Percentiles rank a stretch among this genome's conserved stretches.
Conservation (phyloP, 2,888 invertebrate species). For the Schizotus pectinicornis region DNA sequence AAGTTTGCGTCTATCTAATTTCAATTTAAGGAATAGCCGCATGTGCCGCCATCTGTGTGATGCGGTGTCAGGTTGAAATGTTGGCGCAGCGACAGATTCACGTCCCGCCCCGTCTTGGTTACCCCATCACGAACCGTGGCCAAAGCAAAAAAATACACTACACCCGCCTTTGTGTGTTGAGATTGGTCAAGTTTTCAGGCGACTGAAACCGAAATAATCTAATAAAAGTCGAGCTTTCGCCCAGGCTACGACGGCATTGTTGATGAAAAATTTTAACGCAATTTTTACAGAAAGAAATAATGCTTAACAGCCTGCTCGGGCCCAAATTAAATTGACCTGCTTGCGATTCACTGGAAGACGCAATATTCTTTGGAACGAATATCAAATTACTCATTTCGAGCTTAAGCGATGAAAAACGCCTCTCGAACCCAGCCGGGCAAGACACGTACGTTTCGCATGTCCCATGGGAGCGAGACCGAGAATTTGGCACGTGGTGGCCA, state of each 20-base stretch:
- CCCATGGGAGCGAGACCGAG: neutral
- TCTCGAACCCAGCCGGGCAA: too few species aligned
- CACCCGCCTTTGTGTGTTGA: constrained; percentile 5
- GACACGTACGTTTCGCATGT: neutral
- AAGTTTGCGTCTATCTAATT: constrained; percentile 47
- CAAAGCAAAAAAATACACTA: constrained; percentile 7
- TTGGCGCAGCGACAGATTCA: constrained; percentile 14
- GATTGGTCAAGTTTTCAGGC: constrained; percentile 29
- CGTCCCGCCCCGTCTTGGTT: constrained; percentile 19
- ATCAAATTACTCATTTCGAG: constrained; percentile 8
- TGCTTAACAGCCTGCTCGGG: constrained; percentile 1
- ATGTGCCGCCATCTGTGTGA: constrained; percentile 38
- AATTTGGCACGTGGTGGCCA: neutral
- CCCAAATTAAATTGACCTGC: constrained; percentile 20
- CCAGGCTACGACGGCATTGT: constrained; percentile 15
- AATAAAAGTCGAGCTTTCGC: constrained; percentile 10
- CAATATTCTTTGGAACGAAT: neutral
- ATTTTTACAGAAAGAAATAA: constrained; percentile 22
- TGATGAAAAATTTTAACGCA: constrained; percentile 27
- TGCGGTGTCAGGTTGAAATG: constrained; percentile 29
- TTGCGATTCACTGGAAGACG: constrained; percentile 7
- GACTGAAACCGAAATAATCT: constrained; percentile 25
- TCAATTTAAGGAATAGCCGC: constrained; percentile 45
- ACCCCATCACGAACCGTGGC: constrained; percentile 20
- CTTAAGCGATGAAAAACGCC: neutral